A percentile compares a stretch with the other conserved stretches of the same genome.
Evolutionary conservation across 2,113 vertebrate species (phyloP).

Genomic region (Vireo altiloquus): DNA sequence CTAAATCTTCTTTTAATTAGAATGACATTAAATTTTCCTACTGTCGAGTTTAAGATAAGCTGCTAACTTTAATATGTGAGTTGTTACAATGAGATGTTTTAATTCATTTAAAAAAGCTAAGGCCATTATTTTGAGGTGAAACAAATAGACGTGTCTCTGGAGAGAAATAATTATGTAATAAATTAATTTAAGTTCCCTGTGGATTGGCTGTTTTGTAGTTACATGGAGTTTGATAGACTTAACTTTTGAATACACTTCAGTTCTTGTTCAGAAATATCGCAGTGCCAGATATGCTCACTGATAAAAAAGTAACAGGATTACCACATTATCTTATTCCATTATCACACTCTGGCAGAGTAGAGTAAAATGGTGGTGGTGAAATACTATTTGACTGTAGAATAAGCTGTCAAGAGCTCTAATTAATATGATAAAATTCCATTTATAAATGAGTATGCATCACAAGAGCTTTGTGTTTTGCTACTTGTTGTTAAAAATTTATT

Average conservation of each 20-base stretch:
- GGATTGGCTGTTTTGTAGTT: neutral
- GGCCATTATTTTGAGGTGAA: neutral
- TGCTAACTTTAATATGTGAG: neutral
- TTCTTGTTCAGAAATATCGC: neutral
- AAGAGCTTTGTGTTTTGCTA: neutral
- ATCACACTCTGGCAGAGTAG: neutral
- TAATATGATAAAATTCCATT: neutral
- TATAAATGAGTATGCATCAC: neutral
- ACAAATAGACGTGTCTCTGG: neutral
- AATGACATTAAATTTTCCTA: neutral
- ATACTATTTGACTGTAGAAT: neutral
- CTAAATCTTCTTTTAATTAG: neutral
- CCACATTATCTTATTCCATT: neutral
- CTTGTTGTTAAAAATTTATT: slow-evolving; percentile 3
- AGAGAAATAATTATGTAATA: neutral
- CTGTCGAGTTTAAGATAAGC: neutral
- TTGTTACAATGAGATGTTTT: neutral
- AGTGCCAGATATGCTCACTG: neutral
- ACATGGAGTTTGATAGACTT: neutral
- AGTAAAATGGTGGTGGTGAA: neutral
- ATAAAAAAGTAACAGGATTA: neutral
- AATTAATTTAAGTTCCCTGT: neutral
- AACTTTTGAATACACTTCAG: neutral
- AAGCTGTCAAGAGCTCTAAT: neutral
- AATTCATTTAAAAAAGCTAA: neutral